Percentiles rank a stretch among this genome's conserved stretches.
These are phyloP conservation scores for Glaucomys volans DNA, from an alignment of 2,113 vertebrate genomes.

Conservation along the genomic window DNA sequence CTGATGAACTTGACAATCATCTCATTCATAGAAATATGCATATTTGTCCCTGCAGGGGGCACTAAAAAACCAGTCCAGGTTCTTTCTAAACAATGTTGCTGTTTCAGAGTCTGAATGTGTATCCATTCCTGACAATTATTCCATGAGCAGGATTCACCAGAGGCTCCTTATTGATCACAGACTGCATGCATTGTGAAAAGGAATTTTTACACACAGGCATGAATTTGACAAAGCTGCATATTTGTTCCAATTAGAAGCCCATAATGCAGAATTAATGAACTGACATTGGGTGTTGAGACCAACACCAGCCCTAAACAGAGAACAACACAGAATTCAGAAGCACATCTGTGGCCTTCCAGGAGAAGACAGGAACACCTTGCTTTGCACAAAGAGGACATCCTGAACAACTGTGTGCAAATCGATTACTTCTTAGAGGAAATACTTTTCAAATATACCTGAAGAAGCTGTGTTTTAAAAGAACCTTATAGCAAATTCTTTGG, in stretches of 20 bases:
- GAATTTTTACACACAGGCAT: conserved; percentile 70
- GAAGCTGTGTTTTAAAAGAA: neutral
- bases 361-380: neutral
- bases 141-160: neutral
- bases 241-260: conserved; percentile 61
- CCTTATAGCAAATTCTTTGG: neutral
- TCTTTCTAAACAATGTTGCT: conserved; percentile 49
- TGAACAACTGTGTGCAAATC: neutral
- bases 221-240: neutral
- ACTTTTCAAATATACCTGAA: neutral
- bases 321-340: conserved; percentile 35
- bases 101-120: neutral
- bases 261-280: conserved; percentile 1
- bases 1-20: neutral
- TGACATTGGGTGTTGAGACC: neutral
- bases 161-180: conserved; percentile 64
- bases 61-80: conserved; percentile 30
- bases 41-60: conserved; percentile 44
- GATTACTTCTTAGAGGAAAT: conserved; percentile 30
- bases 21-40: neutral
- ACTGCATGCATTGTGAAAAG: conserved; percentile 47
- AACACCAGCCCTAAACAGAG: neutral
- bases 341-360: neutral
- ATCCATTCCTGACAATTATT: conserved; percentile 4
- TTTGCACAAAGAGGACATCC: neutral